These are phyloP conservation scores for Sinopyrophorus schimmeli DNA, from an alignment of 2,888 invertebrate species.

Conservation along the genomic window DNA sequence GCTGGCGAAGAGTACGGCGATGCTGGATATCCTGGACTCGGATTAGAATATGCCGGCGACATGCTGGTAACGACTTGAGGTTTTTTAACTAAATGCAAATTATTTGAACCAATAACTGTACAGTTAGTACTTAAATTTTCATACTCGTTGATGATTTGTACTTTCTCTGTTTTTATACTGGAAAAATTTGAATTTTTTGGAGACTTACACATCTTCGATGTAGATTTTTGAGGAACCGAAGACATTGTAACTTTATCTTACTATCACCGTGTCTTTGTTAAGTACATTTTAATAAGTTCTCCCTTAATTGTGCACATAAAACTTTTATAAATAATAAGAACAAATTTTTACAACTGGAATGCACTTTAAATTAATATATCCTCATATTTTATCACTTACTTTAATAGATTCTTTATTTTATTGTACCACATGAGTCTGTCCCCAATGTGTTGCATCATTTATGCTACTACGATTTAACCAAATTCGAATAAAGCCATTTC, in stretches of 20 bases:
- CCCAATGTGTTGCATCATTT: constrained; percentile 2
- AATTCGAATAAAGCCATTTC: constrained; percentile 57
- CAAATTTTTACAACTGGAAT: constrained; percentile 29
- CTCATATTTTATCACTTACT: constrained; percentile 26
- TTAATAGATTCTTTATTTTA: constrained; percentile 17
- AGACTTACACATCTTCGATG: constrained; percentile 56
- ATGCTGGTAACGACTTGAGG: constrained; percentile 50
- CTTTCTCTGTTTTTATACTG: constrained; percentile 42
- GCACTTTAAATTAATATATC: constrained; percentile 26
- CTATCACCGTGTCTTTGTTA: constrained; percentile 15
- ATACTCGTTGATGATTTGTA: constrained; percentile 46
- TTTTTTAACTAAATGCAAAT: constrained; percentile 54
- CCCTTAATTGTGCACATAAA: constrained; percentile 4
- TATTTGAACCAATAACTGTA: constrained; percentile 55
- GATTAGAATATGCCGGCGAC: constrained; percentile 51
- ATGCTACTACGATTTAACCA: constrained; percentile 44
- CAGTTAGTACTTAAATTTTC: constrained; percentile 55
- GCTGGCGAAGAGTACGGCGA: constrained; percentile 54
- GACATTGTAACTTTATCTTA: constrained; percentile 45
- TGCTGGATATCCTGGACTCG: constrained; percentile 48
- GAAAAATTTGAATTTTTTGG: constrained; percentile 48
- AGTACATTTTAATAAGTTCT: constrained; percentile 26
- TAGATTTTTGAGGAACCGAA: constrained; percentile 50
- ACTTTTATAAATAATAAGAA: constrained; percentile 16
- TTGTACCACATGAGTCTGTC: constrained; percentile 8